These are phyloP conservation scores for Coracias cyanogaster DNA, from an alignment of 2,797 vertebrate species.

Conservation along the genomic window DNA sequence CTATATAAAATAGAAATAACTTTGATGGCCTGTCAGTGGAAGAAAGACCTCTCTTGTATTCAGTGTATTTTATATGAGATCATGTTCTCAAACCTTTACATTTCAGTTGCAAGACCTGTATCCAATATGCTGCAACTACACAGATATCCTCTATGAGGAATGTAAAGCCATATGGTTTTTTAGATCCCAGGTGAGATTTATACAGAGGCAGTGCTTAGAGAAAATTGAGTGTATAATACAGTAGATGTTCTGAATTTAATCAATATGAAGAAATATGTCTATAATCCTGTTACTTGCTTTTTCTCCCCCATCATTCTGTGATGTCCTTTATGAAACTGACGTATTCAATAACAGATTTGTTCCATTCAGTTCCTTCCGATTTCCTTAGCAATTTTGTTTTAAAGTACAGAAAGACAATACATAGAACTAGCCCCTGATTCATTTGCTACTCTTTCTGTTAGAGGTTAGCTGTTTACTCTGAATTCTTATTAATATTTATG, in stretches of 20 bases:
- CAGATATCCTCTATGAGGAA: background rate
- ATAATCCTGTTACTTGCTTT: background rate
- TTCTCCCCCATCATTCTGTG: background rate
- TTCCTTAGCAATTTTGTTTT: background rate
- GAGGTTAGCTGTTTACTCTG: background rate
- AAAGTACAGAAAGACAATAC: background rate
- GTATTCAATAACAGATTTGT: background rate
- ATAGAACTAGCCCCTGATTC: background rate
- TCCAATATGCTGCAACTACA: background rate
- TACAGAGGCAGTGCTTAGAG: background rate
- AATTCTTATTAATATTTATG: background rate
- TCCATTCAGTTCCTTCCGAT: background rate
- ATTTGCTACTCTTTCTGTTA: background rate
- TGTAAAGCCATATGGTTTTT: background rate
- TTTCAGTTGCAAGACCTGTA: background rate
- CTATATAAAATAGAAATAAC: background rate
- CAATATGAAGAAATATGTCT: background rate
- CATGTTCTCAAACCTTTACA: background rate
- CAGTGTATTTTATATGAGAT: background rate
- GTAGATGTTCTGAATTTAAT: constrained; percentile 3
- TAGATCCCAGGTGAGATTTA: constrained; percentile 2
- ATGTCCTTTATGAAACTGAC: background rate
- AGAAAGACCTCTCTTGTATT: background rate
- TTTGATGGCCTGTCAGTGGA: background rate
- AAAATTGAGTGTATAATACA: background rate